A percentile compares a stretch with the other conserved stretches of the same genome.
phyloP scores from a whole-genome alignment of 1,140 invertebrate species.

The Euwallacea fornicatus region DNA sequence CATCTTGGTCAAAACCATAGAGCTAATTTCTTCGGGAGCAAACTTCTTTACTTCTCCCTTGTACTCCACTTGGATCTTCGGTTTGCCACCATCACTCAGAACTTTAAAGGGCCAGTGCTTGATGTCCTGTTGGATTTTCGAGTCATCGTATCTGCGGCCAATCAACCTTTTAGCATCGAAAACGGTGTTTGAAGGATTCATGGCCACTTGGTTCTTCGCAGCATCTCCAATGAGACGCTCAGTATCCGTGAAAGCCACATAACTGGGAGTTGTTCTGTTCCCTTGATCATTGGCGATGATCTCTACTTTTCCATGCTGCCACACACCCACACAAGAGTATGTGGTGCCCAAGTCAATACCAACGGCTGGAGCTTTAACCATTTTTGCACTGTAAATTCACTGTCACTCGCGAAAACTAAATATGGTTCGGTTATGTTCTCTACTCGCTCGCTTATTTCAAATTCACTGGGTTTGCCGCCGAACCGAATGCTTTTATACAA shows the following conservation, averaged over 20 bases:
- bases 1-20: constrained; percentile 68
- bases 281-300: constrained; percentile 98
- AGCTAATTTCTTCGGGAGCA: constrained; percentile 82
- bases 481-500: too few species aligned
- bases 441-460: too few species aligned
- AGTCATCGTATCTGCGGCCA: constrained; percentile 67
- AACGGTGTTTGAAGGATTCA: constrained; percentile 84
- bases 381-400: constrained; percentile 44
- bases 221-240: constrained; percentile 97
- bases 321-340: constrained; percentile 88
- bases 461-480: too few species aligned
- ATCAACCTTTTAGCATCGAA: constrained; percentile 68
- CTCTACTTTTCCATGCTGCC: constrained; percentile 93
- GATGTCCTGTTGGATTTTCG: constrained; percentile 73
- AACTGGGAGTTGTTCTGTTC: constrained; percentile 95
- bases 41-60: constrained; percentile 76
- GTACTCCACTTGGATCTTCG: constrained; percentile 76
- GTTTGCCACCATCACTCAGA: constrained; percentile 68
- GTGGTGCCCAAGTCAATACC: constrained; percentile 90
- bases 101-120: constrained; percentile 82
- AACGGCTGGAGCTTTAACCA: constrained; percentile 80
- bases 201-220: constrained; percentile 78
- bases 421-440: too few species aligned
- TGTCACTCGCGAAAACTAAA: too few species aligned
- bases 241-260: constrained; percentile 96